phyloP scores from a whole-genome alignment of 23 tunicate species.

The Halocynthia aurantium region DNA sequence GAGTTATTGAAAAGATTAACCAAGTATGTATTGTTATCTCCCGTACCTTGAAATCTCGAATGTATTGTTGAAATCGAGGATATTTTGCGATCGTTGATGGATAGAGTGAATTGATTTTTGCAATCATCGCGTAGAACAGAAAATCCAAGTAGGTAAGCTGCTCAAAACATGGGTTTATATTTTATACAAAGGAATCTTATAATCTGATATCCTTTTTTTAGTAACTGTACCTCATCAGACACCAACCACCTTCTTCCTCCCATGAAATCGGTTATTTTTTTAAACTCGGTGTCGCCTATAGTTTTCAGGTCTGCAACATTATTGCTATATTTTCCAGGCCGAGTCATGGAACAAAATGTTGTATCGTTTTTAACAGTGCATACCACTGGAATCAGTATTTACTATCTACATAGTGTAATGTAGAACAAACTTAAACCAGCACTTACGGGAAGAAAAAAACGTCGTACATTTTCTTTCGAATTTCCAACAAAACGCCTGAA shows the following conservation, averaged over 20 bases:
- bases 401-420: not conserved
- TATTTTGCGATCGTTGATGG: not conserved
- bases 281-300: not conserved
- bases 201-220: not conserved
- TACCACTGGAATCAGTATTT: not conserved
- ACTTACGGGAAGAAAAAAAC: not conserved
- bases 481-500: slow-evolving; percentile 4
- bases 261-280: slow-evolving; percentile 12
- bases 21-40: not conserved
- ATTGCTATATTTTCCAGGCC: too few species aligned
- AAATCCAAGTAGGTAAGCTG: slow-evolving; percentile 29
- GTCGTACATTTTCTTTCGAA: not conserved
- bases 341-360: not conserved
- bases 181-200: not conserved
- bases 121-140: slow-evolving; percentile 11
- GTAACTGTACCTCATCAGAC: slow-evolving; percentile 5
- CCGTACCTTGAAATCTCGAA: slow-evolving; percentile 16
- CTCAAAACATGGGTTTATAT: not conserved
- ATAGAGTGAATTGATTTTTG: not conserved
- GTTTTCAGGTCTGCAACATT: not conserved
- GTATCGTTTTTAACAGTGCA: not conserved
- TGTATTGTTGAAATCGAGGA: slow-evolving; percentile 11
- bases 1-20: not conserved
- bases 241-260: slow-evolving; percentile 20
- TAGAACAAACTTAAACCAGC: not conserved